Evolutionary conservation across 2,113 vertebrate species (phyloP), one percentile per base, ranked within the genome.

Genomic region (Nettapus auritus): DNA sequence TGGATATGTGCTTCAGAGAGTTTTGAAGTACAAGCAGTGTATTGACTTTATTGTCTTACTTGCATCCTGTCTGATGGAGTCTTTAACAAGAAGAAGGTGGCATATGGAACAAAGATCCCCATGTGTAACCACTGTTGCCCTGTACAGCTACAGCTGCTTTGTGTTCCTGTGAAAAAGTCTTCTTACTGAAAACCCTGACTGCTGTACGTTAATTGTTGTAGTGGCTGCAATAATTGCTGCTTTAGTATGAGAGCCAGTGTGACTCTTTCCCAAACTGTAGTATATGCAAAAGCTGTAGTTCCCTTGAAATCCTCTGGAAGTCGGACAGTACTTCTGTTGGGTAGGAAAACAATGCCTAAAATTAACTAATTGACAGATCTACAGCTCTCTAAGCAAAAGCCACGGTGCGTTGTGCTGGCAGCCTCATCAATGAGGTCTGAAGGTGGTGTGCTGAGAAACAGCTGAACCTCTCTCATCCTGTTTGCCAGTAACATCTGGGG

Each of bases 351-450:
- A 44, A 36, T 52, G 56, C 33, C 42, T 75, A 5, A 89, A 82
- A 50, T 56, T 52, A 38, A 34, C 6, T 34, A 28, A 67, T 12
- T 34, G 64, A 28, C 52, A n/a, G 36, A 44, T 56, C 26, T 40
- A 0, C 0, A 0, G 12, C 55, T 60, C 6, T 53, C 67, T 36
- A 11, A 1, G 3, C n/a, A 11, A 3, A 73, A 79, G 26, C 33
- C 11, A 2, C 38, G 34, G 40, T 52, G 26, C 5, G 4, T 66
- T 1, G 0, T 28, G 11, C 66, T 34, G 56, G 38, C 62, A 88
- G 69, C 42, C 48, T 82, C 29, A 9, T 21, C 13, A 8, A 23
- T 14, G 69, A 60, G 44, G 38, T 33, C 53, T 81, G 64, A 60
- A 88, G 64, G 53, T 64, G 33, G 25, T 14, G 4, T 0, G 2